phyloP scores from a whole-genome alignment of 37 sponge, comb jelly and placozoan genomes.

The Beroe forskalii region DNA sequence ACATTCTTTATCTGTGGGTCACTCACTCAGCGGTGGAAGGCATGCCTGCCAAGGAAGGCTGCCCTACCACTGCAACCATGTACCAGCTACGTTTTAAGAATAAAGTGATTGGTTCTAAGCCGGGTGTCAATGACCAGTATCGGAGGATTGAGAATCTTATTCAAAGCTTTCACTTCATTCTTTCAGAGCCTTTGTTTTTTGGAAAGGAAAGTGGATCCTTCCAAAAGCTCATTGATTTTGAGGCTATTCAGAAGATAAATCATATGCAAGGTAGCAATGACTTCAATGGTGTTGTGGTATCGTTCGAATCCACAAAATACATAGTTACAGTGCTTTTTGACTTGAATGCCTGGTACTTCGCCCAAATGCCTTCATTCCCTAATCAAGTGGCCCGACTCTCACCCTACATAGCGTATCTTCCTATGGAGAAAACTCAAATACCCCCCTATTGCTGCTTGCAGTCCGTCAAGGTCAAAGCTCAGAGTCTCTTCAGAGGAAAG shows the following conservation, averaged over 20 bases:
- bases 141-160: constrained; percentile 51
- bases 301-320: constrained; percentile 34
- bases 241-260: constrained; percentile 31
- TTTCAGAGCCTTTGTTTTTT: constrained; percentile 5
- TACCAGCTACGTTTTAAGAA: constrained; percentile 35
- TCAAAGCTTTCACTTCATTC: constrained; percentile 22
- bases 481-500: constrained; percentile 45
- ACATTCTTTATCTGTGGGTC: constrained; percentile 47
- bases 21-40: not conserved
- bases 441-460: constrained; percentile 41
- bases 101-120: not conserved
- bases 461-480: constrained; percentile 22
- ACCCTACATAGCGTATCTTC: constrained; percentile 36
- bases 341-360: constrained; percentile 58
- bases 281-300: constrained; percentile 29
- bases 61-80: constrained; percentile 25
- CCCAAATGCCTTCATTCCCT: constrained; percentile 31
- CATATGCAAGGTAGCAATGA: constrained; percentile 44
- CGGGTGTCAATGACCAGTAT: constrained; percentile 57
- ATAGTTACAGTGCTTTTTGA: constrained; percentile 37
- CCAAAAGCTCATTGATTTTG: constrained; percentile 17
- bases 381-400: constrained; percentile 51
- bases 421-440: constrained; percentile 26
- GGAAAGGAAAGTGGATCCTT: constrained; percentile 45
- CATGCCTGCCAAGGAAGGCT: not conserved